These are phyloP conservation scores for Enteromius afrohamiltoni DNA, from an alignment of 2,797 vertebrate genomes.

Conservation along the genomic window DNA sequence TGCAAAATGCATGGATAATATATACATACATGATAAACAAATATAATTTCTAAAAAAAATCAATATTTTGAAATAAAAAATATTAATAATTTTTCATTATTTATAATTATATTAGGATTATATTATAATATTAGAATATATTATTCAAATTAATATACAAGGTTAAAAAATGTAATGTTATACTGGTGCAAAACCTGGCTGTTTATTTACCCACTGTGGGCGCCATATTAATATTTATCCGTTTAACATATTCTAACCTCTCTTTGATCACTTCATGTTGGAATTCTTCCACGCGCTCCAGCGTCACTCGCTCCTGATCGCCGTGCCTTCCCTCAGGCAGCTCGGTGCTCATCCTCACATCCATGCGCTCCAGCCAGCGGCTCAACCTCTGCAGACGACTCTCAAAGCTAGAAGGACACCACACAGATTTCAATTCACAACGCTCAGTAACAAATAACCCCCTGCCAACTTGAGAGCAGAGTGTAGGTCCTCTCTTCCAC, in stretches of 20 bases:
- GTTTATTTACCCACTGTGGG: not conserved
- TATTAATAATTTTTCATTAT: not conserved
- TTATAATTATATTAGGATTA: not conserved
- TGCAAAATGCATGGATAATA: not conserved
- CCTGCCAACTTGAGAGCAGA: not conserved
- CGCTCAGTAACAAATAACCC: not conserved
- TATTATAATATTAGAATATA: not conserved
- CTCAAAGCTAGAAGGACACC: slow-evolving; percentile 82
- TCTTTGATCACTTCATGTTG: slow-evolving; percentile 89
- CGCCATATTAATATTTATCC: not conserved
- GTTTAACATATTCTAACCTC: slow-evolving; percentile 77
- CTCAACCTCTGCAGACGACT: slow-evolving; percentile 86
- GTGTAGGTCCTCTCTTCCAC: not conserved
- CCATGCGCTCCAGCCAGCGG: slow-evolving; percentile 89
- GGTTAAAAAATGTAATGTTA: not conserved
- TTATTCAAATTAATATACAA: not conserved
- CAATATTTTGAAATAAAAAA: not conserved
- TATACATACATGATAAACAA: not conserved
- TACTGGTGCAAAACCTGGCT: not conserved
- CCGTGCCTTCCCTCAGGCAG: slow-evolving; percentile 83
- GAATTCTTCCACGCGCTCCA: slow-evolving; percentile 91
- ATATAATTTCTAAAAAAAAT: not conserved
- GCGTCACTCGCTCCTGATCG: slow-evolving; percentile 85
- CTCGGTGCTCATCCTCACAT: slow-evolving; percentile 87
- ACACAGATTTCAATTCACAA: not conserved